A percentile compares a stretch with the other conserved stretches of the same genome.
Evolutionary conservation across 1,140 invertebrate species (phyloP).

Genomic region (Tetranychus cinnabarinus): DNA sequence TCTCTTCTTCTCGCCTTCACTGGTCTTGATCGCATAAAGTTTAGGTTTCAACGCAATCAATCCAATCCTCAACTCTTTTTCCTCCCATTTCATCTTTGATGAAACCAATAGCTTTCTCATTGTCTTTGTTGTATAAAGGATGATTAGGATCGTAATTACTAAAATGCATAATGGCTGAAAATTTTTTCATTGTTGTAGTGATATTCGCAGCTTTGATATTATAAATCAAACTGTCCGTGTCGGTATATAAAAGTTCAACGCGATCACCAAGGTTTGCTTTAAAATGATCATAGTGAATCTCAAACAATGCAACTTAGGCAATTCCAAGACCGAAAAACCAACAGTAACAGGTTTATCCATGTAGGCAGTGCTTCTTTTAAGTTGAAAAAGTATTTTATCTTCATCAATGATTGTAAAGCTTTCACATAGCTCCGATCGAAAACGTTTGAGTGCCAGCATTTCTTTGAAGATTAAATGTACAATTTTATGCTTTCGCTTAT

Average conservation of each 20-base stretch:
- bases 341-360: conserved; percentile 15
- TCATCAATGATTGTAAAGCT: neutral
- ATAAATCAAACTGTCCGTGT: conserved; percentile 24
- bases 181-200: conserved; percentile 19
- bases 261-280: conserved; percentile 16
- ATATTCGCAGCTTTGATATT: conserved; percentile 20
- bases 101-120: conserved; percentile 26
- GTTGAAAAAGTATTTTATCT: conserved; percentile 10
- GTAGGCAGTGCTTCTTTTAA: conserved; percentile 11
- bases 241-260: conserved; percentile 18
- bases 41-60: conserved; percentile 23
- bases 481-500: conserved; percentile 22
- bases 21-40: neutral
- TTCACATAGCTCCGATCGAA: conserved; percentile 21
- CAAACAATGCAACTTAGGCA: conserved; percentile 16
- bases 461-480: conserved; percentile 19
- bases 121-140: conserved; percentile 13
- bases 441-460: conserved; percentile 17
- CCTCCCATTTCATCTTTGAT: conserved; percentile 27
- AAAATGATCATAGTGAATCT: conserved; percentile 18
- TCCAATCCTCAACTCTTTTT: conserved; percentile 17
- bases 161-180: neutral
- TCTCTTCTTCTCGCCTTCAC: neutral
- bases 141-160: neutral
- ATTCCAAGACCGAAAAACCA: conserved; percentile 13